Conservation (phyloP, 2,113 vertebrate species). For the Halichoerus grypus region DNA sequence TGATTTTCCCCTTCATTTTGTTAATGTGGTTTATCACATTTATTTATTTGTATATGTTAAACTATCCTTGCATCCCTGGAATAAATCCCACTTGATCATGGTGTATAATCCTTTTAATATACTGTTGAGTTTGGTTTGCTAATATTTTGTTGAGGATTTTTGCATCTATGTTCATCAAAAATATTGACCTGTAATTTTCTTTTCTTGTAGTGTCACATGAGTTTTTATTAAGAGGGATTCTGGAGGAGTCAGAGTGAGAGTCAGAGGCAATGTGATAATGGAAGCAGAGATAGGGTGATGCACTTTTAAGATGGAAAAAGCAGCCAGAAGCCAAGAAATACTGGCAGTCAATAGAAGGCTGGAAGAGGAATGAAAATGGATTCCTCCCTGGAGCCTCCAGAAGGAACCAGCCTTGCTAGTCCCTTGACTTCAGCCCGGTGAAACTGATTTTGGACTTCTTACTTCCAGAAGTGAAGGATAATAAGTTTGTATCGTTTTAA, state of each 20-base stretch:
- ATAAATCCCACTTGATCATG: background rate
- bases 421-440: background rate
- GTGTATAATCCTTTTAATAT: background rate
- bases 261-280: background rate
- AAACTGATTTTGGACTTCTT: background rate
- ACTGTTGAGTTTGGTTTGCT: background rate
- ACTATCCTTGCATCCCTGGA: background rate
- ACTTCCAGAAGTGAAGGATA: background rate
- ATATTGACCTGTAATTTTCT: background rate
- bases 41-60: background rate
- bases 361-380: background rate
- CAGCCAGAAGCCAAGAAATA: background rate
- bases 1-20: background rate
- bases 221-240: background rate
- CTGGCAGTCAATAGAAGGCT: background rate
- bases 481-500: background rate
- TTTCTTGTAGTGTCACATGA: background rate
- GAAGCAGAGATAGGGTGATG: background rate
- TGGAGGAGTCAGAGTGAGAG: background rate
- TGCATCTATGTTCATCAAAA: background rate
- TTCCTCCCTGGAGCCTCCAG: background rate
- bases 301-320: background rate
- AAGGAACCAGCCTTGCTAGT: background rate
- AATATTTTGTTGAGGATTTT: background rate
- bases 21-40: background rate